phyloP scores from a whole-genome alignment of 2,113 vertebrate species.

The Lampris megalopsis region DNA sequence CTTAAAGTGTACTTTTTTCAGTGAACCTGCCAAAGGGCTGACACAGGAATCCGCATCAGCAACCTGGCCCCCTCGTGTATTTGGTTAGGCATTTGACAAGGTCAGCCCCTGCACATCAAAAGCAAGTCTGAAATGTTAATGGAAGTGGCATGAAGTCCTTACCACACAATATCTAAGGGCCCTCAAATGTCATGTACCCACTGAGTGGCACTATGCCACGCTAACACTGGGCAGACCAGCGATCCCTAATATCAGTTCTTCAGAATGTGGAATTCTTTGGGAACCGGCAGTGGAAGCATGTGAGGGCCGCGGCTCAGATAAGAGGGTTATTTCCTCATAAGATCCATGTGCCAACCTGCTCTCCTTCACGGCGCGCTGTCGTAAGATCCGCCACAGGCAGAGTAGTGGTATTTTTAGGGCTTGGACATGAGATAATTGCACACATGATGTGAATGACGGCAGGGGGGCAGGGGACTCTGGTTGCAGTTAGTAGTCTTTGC shows the following conservation, averaged over 20 bases:
- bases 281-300: constrained; percentile 68
- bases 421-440: constrained; percentile 72
- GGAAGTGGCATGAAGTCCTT: constrained; percentile 59
- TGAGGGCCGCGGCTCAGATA: constrained; percentile 67
- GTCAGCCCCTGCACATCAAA: constrained; percentile 63
- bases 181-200: constrained; percentile 44
- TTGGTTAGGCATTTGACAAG: constrained; percentile 57
- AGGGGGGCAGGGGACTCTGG: background rate
- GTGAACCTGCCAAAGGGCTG: constrained; percentile 10
- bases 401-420: constrained; percentile 42
- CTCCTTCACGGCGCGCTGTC: constrained; percentile 48
- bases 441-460: constrained; percentile 57
- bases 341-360: constrained; percentile 42
- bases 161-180: constrained; percentile 57
- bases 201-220: constrained; percentile 53
- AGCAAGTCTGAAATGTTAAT: constrained; percentile 52
- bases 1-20: constrained; percentile 8
- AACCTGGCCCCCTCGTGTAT: constrained; percentile 24
- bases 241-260: constrained; percentile 68
- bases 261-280: constrained; percentile 74
- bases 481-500: background rate
- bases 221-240: constrained; percentile 69
- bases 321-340: constrained; percentile 70
- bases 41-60: constrained; percentile 18
- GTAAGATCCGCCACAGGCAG: constrained; percentile 30